A percentile compares a stretch with the other conserved stretches of the same genome.
Conservation (phyloP, 2,888 invertebrate species). For the Mechanitis messenoides region DNA sequence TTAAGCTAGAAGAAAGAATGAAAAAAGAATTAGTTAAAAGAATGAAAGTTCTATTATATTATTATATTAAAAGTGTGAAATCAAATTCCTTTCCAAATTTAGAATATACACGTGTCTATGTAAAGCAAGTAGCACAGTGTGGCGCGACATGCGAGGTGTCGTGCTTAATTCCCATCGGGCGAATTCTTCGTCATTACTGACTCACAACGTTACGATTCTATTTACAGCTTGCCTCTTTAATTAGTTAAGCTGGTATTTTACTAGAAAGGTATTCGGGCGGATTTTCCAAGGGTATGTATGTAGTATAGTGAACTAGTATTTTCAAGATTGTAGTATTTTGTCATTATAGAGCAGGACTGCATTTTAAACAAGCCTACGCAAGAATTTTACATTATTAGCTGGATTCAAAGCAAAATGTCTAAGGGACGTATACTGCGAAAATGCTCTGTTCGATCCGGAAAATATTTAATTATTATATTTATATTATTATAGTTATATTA, state of each 20-base stretch:
- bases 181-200: conserved; percentile 14
- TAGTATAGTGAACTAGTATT: background rate
- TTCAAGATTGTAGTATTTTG: background rate
- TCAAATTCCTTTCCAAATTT: background rate
- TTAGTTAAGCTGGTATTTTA: conserved; percentile 12
- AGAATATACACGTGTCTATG: conserved; percentile 2
- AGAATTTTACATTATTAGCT: conserved; percentile 3
- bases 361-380: background rate
- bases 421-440: background rate
- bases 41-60: too few species aligned
- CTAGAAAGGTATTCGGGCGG: conserved; percentile 4
- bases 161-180: conserved; percentile 16
- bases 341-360: background rate
- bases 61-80: background rate
- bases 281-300: conserved; percentile 6
- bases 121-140: conserved; percentile 9
- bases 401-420: background rate
- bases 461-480: too few species aligned
- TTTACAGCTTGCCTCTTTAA: conserved; percentile 16
- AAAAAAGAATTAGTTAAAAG: too few species aligned
- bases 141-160: conserved; percentile 17
- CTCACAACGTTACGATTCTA: conserved; percentile 13
- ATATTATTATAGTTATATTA: too few species aligned
- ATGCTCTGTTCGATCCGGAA: background rate
- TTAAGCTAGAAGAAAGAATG: too few species aligned